phyloP scores from a whole-genome alignment of 2,888 invertebrate species.

The Doris montereyensis region DNA sequence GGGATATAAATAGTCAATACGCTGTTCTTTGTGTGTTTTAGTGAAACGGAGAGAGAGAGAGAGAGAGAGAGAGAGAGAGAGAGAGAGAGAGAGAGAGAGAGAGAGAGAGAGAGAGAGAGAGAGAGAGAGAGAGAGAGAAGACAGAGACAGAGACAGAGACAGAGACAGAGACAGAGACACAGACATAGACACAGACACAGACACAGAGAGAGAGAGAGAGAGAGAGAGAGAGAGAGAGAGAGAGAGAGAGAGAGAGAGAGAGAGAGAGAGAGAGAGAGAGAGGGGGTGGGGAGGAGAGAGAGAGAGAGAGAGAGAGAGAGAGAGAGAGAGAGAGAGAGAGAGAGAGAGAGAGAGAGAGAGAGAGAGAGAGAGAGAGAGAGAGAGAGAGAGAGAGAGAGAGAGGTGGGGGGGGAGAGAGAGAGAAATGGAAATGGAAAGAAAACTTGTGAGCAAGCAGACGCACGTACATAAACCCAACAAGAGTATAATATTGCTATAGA shows the following conservation, averaged over 20 bases:
- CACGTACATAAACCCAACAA: too few species aligned
- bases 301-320: constrained; percentile 9
- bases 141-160: background rate
- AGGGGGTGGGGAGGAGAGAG: background rate
- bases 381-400: background rate
- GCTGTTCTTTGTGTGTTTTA: too few species aligned
- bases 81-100: constrained; percentile 9
- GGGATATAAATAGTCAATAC: too few species aligned
- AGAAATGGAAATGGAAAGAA: too few species aligned
- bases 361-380: constrained; percentile 13
- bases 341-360: constrained; percentile 18
- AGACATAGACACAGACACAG: too few species aligned
- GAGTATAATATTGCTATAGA: too few species aligned
- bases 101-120: background rate
- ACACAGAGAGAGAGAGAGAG: too few species aligned
- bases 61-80: constrained; percentile 15
- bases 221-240: too few species aligned
- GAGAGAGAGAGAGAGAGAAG: constrained; percentile 1
- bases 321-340: constrained; percentile 27
- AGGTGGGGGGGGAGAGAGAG: too few species aligned
- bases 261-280: constrained; percentile 1
- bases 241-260: background rate
- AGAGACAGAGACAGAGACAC: constrained; percentile 11
- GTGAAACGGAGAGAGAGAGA: constrained; percentile 12
- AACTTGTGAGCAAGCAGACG: too few species aligned